phyloP scores from a whole-genome alignment of 2,888 invertebrate genomes.

The Heliconius cydno region DNA sequence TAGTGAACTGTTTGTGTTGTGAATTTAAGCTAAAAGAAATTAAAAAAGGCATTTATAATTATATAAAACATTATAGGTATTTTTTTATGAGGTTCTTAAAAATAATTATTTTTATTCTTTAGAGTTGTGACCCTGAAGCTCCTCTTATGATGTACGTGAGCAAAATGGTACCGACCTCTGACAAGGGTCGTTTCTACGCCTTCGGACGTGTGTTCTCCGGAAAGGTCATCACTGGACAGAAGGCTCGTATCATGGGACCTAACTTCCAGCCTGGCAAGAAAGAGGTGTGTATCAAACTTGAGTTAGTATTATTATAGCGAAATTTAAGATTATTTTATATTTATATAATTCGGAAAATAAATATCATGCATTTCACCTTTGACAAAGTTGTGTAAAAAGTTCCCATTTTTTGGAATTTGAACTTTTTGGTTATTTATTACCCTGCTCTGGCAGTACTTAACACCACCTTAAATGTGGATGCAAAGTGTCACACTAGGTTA shows the following conservation, averaged over 20 bases:
- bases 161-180: slow-evolving; percentile 99
- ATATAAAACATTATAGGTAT: background rate
- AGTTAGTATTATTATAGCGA: background rate
- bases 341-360: background rate
- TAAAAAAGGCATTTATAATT: no score
- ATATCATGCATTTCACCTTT: no score
- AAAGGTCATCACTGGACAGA: slow-evolving; percentile 94
- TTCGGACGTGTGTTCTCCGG: slow-evolving; percentile 99
- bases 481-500: background rate
- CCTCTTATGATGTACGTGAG: slow-evolving; percentile 99
- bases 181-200: slow-evolving; percentile 99
- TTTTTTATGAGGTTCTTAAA: background rate
- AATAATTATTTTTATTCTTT: slow-evolving; percentile 5
- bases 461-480: background rate
- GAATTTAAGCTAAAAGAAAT: no score
- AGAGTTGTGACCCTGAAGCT: slow-evolving; percentile 97
- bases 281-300: slow-evolving; percentile 80
- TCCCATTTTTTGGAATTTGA: no score
- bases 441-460: no score
- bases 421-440: no score
- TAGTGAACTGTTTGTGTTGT: background rate
- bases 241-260: slow-evolving; percentile 99
- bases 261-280: slow-evolving; percentile 99
- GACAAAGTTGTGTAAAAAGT: no score
- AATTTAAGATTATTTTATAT: background rate